Evolutionary conservation across 1,140 invertebrate genomes (phyloP).

Genomic region (Pentalonia nigronervosa): DNA sequence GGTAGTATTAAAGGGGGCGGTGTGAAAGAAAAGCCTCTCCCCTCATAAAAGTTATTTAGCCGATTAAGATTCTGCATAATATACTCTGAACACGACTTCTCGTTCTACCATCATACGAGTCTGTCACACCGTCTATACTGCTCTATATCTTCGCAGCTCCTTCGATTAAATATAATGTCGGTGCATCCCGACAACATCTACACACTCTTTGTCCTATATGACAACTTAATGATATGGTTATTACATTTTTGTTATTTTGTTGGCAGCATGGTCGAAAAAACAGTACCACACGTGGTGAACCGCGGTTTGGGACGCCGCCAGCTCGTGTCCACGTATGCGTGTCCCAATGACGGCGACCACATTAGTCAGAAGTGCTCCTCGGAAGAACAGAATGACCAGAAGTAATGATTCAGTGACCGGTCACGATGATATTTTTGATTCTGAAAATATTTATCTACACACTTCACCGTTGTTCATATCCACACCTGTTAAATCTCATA

Average conservation of each 20-base stretch:
- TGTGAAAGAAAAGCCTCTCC: no score
- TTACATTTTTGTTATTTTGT: constrained; percentile 46
- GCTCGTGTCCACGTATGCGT: background rate
- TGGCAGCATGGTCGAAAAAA: constrained; percentile 83
- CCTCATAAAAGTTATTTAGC: no score
- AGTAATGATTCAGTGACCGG: background rate
- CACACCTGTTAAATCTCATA: background rate
- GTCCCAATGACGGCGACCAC: background rate
- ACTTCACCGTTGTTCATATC: background rate
- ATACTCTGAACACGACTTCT: no score
- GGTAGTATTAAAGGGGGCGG: no score
- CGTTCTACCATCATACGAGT: no score
- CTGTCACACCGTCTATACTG: no score
- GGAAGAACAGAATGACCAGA: background rate
- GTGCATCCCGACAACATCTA: no score
- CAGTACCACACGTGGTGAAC: constrained; percentile 80
- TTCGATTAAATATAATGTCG: no score
- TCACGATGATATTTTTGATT: background rate
- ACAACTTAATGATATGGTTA: background rate
- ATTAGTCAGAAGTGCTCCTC: background rate
- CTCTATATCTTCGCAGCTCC: no score
- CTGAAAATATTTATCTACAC: background rate
- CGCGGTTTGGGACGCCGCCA: constrained; percentile 66
- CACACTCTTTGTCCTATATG: background rate
- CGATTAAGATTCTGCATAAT: no score